These are phyloP conservation scores for Tamias sibiricus DNA, from an alignment of 2,113 vertebrate species.

Conservation along the genomic window DNA sequence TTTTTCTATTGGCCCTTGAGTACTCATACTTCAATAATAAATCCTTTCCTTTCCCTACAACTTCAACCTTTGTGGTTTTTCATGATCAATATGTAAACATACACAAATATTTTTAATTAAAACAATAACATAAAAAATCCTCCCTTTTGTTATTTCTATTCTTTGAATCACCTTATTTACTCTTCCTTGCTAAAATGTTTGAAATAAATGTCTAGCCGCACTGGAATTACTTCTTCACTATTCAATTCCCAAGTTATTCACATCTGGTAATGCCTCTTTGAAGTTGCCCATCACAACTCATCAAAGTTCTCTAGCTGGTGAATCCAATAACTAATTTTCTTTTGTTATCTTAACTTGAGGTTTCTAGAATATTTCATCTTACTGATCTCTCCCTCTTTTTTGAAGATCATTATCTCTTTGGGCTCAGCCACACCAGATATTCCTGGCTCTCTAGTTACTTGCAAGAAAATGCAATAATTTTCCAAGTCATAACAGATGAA, in stretches of 20 bases:
- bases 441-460: not conserved
- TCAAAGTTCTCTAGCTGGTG: conserved; percentile 51
- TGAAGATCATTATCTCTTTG: conserved; percentile 48
- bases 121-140: not conserved
- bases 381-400: conserved; percentile 43
- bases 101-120: not conserved
- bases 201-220: not conserved
- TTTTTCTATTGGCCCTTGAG: not conserved
- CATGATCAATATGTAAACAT: not conserved
- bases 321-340: conserved; percentile 65
- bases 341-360: conserved; percentile 49
- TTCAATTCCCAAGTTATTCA: not conserved
- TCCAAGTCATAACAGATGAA: not conserved
- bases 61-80: not conserved
- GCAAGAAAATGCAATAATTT: conserved; percentile 51
- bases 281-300: conserved; percentile 65
- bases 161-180: not conserved
- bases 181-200: not conserved
- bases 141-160: not conserved
- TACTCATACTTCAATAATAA: not conserved
- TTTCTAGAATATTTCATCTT: conserved; percentile 71
- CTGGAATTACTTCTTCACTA: not conserved
- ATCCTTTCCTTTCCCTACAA: not conserved
- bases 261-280: conserved; percentile 36
- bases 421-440: not conserved